Percentiles rank a stretch among this genome's conserved stretches.
Conservation (phyloP, 2,113 vertebrate genomes). For the Bettongia penicillata region DNA sequence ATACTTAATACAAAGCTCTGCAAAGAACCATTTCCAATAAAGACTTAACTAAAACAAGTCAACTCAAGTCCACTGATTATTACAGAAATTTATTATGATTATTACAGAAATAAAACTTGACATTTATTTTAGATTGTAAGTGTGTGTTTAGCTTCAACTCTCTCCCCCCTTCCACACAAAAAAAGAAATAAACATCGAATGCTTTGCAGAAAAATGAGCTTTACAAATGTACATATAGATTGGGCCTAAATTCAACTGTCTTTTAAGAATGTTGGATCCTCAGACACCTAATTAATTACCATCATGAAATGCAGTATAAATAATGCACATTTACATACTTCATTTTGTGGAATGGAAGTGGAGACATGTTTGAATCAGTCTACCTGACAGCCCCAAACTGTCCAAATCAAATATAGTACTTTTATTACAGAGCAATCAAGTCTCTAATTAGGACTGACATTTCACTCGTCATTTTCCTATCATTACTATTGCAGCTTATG, state of each 20-base stretch:
- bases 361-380: conserved; percentile 61
- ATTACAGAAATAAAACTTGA: neutral
- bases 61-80: neutral
- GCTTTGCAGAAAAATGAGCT: conserved; percentile 73
- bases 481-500: conserved; percentile 40
- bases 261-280: conserved; percentile 56
- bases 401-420: conserved; percentile 55
- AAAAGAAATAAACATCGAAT: conserved; percentile 65
- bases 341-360: conserved; percentile 53
- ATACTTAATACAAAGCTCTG: neutral
- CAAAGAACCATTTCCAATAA: conserved; percentile 23
- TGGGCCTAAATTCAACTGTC: conserved; percentile 70
- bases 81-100: neutral
- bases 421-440: conserved; percentile 64
- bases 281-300: conserved; percentile 74
- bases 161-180: too few relatives aligned
- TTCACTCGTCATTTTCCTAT: conserved; percentile 50
- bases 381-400: conserved; percentile 62
- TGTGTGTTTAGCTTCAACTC: neutral
- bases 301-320: conserved; percentile 67
- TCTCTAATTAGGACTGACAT: conserved; percentile 68
- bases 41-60: conserved; percentile 20
- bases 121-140: neutral
- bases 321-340: conserved; percentile 61
- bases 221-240: conserved; percentile 72